phyloP scores from a whole-genome alignment of 64 coral and sea anemone genomes.

The Stylophora pistillata region DNA sequence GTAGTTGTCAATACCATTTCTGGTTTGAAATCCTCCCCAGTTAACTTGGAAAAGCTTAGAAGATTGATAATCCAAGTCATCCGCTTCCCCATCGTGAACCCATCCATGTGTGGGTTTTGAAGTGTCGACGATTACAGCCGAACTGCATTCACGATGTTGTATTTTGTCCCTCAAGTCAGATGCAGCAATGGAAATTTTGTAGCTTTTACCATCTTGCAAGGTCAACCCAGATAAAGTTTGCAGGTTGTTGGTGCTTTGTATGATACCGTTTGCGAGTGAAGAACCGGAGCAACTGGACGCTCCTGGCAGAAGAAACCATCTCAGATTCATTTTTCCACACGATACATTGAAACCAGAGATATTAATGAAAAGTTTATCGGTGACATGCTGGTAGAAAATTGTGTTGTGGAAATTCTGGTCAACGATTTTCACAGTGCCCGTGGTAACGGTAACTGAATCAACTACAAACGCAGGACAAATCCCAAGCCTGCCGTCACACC shows the following conservation, averaged over 20 bases:
- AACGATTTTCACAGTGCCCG: conserved; percentile 45
- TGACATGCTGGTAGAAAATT: conserved; percentile 51
- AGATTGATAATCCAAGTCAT: conserved; percentile 24
- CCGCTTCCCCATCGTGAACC: conserved; percentile 49
- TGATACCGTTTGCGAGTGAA: background rate
- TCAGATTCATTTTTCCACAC: conserved; percentile 50
- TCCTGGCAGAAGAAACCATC: conserved; percentile 63
- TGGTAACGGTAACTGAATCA: conserved; percentile 34
- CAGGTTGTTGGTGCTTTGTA: conserved; percentile 12
- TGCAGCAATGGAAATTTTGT: background rate
- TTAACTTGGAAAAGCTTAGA: conserved; percentile 43
- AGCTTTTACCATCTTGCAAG: conserved; percentile 2
- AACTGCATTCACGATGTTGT: conserved; percentile 46
- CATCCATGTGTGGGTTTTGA: conserved; percentile 56
- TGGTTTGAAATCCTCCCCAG: conserved; percentile 68
- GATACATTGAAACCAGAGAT: conserved; percentile 51
- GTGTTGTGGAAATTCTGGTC: conserved; percentile 5
- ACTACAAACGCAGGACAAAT: conserved; percentile 49
- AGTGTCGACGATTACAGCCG: conserved; percentile 35
- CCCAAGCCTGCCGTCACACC: conserved; percentile 62
- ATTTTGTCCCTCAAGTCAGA: background rate
- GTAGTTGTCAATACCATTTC: conserved; percentile 63
- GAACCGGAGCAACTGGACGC: conserved; percentile 16
- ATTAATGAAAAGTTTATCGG: conserved; percentile 45
- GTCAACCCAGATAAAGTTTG: conserved; percentile 48